These are phyloP conservation scores for Stratiomys singularior DNA, from an alignment of 2,888 invertebrate genomes.

Conservation along the genomic window DNA sequence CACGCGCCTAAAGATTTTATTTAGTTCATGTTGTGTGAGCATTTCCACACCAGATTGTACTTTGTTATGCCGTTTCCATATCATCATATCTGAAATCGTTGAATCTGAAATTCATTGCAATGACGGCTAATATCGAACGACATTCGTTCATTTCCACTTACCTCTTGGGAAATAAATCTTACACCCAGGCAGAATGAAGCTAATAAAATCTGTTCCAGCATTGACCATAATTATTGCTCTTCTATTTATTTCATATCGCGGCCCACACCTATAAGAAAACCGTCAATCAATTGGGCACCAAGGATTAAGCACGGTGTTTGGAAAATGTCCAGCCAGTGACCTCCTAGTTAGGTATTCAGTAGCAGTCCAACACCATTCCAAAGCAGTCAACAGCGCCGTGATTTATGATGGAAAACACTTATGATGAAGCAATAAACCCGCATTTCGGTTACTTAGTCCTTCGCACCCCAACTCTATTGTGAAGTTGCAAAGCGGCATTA, in stretches of 20 bases:
- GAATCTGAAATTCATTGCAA: too few species aligned
- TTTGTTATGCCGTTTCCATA: too few species aligned
- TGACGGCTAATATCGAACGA: too few species aligned
- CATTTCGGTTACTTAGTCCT: slow-evolving; percentile 43
- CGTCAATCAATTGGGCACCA: background rate
- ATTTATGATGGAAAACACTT: slow-evolving; percentile 48
- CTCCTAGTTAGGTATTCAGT: background rate
- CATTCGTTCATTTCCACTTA: too few species aligned
- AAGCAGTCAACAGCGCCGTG: slow-evolving; percentile 21
- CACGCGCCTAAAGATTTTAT: too few species aligned
- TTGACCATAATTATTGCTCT: background rate
- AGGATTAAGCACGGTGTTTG: background rate
- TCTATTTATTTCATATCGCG: background rate
- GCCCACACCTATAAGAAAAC: background rate
- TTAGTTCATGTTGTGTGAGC: too few species aligned
- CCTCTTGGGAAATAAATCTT: too few species aligned
- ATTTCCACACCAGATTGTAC: too few species aligned
- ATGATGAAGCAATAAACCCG: slow-evolving; percentile 48
- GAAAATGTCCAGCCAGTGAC: background rate
- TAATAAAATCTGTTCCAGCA: too few species aligned
- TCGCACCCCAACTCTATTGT: slow-evolving; percentile 25
- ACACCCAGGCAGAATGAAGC: background rate
- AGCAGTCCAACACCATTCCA: background rate
- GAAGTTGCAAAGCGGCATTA: background rate
- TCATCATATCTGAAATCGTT: too few species aligned